Base-by-base conservation (phyloP, 2,888 invertebrate species). In the Phlogophora meticulosa region DNA sequence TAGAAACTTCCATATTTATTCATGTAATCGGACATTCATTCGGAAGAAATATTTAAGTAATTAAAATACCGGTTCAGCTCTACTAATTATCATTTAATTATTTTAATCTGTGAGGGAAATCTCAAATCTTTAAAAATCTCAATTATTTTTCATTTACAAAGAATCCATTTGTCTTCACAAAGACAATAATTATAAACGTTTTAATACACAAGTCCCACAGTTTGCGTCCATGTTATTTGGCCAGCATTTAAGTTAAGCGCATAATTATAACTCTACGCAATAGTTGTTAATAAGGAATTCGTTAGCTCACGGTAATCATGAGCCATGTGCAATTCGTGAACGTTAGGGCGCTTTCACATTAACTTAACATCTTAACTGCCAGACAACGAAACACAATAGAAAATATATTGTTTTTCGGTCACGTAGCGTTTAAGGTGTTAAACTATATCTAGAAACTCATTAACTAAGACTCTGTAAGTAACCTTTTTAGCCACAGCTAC, bases 231-330 rank as follows among this genome's bases (percentile, higher is more conserved):
- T 74, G 28, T 36, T 46, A 65, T 80, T 72, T 72, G 22, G 57
- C 20, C 51, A 73, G 65, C 62, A 53, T 67, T 82, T 72, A 65
- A 67, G 52, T 64, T 64, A 67, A 76, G 55, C 49, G 60, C 58
- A 53, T 72, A 72, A 72, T 61, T 24, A 63, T 64, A 20, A 52
- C 36, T 66, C 24, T 7, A 59, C 59, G 81, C 67, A 78, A 80
- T 58, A 55, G 71, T 49, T 76, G 78, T 82, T 82, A 85, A 71
- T 48, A 61, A 71, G 63, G 80, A 73, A 80, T 85, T 81, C 42
- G 62, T 72, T 66, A 43, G 72, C 64, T 51, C 53, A 73, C 62
- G 43, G 68, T 56, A 70, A 65, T 78, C 69, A 66, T 65, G 56
- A 58, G 24, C 60, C 49, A 15, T 56, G 43, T 68, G 49, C 62